Base-by-base conservation (phyloP, 2,888 invertebrate species). In the Laspeyria flexula region DNA sequence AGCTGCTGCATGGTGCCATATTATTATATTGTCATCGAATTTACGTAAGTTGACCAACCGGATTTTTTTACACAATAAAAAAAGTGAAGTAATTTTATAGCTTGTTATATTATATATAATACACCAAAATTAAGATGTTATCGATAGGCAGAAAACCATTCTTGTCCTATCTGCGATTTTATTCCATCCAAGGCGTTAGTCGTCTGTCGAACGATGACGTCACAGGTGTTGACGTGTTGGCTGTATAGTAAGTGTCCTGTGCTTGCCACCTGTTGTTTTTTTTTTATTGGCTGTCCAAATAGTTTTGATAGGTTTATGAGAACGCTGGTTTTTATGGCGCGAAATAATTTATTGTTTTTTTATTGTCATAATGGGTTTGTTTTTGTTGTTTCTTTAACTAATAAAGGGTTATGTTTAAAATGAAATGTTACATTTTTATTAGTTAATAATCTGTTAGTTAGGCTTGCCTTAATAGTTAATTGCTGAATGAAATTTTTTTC, bases 231-330 rank as follows among this genome's bases (percentile, higher is more conserved):
- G 34, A 44, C 39, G 46, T 60, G 55, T 30, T 33, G 34, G 34
- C 27, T 31, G 27, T 44, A 49, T 54, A 40, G 54, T 60, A 79
- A 77, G 75, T 75, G 81, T 55, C 68, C 71, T 75, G n/a, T 75
- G 81, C 55, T 67, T 71, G 43, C 61, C 83, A 83, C 82, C 83
- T 83, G 83, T 77, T 77, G 72, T 63, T 42, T 55, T 44, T 38
- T 44, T 49, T 54, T 70, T 70, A 70, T 62, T 47, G 51, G 40
- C 43, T 57, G 50, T 34, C 30, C 5, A 35, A 33, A 51, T 46
- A n/a, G 33, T 58, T 51, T 58, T 60, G 60, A 70, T 56, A 52
- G 54, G 60, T 60, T 63, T 60, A 55, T 62, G 44, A 42, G 42
- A 42, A 45, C 5, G 18, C 10, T 7, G 40, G 29, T 49, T 42